A percentile compares a stretch with the other conserved stretches of the same genome.
phyloP scores from a whole-genome alignment of 2,113 vertebrate genomes.

The Cacatua alba region DNA sequence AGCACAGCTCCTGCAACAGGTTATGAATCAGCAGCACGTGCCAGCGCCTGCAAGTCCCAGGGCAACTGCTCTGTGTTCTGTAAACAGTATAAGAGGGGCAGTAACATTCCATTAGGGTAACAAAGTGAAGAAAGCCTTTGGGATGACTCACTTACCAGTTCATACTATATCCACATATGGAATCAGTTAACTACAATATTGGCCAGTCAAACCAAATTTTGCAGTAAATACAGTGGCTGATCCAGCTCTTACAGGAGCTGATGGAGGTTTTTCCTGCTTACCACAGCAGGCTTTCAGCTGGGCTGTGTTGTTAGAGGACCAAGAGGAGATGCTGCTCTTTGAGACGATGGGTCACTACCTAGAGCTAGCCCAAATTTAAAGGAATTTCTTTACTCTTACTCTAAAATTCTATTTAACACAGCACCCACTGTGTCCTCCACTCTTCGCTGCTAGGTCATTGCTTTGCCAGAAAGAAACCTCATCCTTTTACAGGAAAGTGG shows the following conservation, averaged over 20 bases:
- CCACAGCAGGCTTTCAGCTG: not conserved
- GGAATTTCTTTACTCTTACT: not conserved
- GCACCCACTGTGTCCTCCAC: not conserved
- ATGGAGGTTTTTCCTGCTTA: not conserved
- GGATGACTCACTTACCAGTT: not conserved
- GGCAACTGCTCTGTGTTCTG: not conserved
- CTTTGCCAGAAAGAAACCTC: not conserved
- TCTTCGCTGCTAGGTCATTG: not conserved
- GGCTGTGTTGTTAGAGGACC: not conserved
- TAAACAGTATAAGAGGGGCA: not conserved
- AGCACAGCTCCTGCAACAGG: not conserved
- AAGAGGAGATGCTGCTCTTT: not conserved
- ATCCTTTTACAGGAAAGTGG: not conserved
- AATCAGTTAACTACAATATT: not conserved
- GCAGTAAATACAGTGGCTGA: not conserved
- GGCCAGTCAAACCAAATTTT: not conserved
- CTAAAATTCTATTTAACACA: not conserved
- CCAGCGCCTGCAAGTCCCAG: rapidly evolving
- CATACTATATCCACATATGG: not conserved
- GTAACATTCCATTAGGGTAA: not conserved
- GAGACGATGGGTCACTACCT: not conserved
- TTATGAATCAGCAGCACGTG: not conserved
- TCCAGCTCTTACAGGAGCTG: not conserved
- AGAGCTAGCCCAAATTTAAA: not conserved
- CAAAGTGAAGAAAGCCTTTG: not conserved